Conservation (phyloP, 2,797 vertebrate species). For the Eptatretus atami region DNA sequence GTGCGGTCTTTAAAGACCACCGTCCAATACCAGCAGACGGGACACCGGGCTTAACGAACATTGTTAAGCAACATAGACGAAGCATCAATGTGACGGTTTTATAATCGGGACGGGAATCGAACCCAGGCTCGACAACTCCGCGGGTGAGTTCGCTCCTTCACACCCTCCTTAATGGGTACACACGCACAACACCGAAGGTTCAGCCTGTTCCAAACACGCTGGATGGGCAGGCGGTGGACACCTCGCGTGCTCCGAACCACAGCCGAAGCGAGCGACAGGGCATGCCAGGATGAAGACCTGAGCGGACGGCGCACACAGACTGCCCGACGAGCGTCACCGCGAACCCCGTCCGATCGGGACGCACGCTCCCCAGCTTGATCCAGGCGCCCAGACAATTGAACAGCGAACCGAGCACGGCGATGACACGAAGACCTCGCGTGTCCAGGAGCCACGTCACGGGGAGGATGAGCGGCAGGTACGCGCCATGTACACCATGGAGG, state of each 20-base stretch:
- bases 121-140: too few relatives aligned
- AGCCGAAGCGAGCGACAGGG: constrained; percentile 59
- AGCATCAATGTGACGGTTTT: too few relatives aligned
- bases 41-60: too few relatives aligned
- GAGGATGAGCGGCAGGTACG: constrained; percentile 62
- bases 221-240: constrained; percentile 59
- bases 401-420: constrained; percentile 43
- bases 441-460: constrained; percentile 77
- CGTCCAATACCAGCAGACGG: too few relatives aligned
- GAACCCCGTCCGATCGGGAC: constrained; percentile 17
- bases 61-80: too few relatives aligned
- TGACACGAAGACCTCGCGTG: constrained; percentile 32
- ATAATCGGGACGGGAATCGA: too few relatives aligned
- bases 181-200: constrained; percentile 9
- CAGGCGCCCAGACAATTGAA: constrained; percentile 63
- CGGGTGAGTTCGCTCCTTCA: too few relatives aligned
- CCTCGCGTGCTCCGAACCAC: constrained; percentile 75
- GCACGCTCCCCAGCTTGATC: constrained; percentile 51
- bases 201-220: constrained; percentile 84
- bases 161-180: too few relatives aligned
- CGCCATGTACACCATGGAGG: constrained; percentile 66
- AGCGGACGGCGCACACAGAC: constrained; percentile 38
- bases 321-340: constrained; percentile 41
- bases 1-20: too few relatives aligned
- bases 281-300: constrained; percentile 76